Base-by-base conservation (phyloP, 92 coral and sea anemone species). In the Zoanthus solanderi region DNA sequence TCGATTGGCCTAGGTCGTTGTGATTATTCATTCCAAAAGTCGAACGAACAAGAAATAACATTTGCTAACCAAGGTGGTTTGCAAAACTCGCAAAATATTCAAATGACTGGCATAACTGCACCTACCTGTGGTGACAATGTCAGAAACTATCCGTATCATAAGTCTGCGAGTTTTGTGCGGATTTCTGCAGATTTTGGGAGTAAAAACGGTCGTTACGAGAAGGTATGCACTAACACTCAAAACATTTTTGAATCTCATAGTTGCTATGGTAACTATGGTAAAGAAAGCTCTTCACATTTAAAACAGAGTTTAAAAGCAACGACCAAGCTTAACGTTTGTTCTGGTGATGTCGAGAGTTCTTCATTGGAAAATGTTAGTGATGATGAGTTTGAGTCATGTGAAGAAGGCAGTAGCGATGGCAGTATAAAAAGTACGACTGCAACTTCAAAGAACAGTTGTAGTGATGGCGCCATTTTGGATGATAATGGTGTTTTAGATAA, bases 361-460 rank as follows among this genome's bases (percentile, higher is more conserved):
- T 78, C 53, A 7, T 18, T 58, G 52, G 84, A 58, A 78, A 32
- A 66, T 17, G 30, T 7, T 13, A 58, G 71, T 32, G 69, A 56
- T 7, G 30, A 78, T 17, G 84, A 9, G 9, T 78, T 58, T 58
- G 54, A 78, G 23, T 78, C 84, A 18, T 78, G 84, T 47, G 84
- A 78, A 57, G 84, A 78, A 16, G 72, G 45, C 37, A 54, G 1
- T 16, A 71, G 57, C 12, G 31, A 32, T 58, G 72, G 10, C 71
- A 31, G 9, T 9, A 57, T 1, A 31, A 66, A 6, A 6, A 16
- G 13, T 69, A 16, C 10, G 42, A 32, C 4, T 77, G 48, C 18
- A 54, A 23, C 47, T n/a, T 58, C 28, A 5, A 37, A 53, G 11
- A 23, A 57, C 16, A 66, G 7, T 9, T 42, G 18, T 32, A 48